A percentile compares a stretch with the other conserved stretches of the same genome.
phyloP scores from a whole-genome alignment of 2,113 vertebrate species.

The Mormoops blainvillei region DNA sequence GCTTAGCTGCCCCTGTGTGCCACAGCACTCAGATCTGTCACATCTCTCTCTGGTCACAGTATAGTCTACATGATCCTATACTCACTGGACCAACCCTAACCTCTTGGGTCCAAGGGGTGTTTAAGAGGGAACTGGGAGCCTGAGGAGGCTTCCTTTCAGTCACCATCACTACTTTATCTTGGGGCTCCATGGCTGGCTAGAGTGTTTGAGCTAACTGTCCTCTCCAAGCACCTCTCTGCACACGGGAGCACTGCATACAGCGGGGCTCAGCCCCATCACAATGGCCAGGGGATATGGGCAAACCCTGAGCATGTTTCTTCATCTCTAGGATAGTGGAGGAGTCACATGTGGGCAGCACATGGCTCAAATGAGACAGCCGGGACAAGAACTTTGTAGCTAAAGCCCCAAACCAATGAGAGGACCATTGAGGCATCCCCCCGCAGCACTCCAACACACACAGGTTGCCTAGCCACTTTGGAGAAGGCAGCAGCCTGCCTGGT shows the following conservation, averaged over 20 bases:
- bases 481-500: neutral
- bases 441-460: neutral
- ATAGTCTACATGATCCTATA: accelerated
- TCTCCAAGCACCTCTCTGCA: neutral
- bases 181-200: no score
- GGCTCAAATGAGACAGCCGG: neutral
- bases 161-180: neutral
- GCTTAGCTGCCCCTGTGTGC: neutral
- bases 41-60: neutral
- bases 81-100: neutral
- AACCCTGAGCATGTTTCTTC: neutral
- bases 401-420: neutral
- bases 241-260: neutral
- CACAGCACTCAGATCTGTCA: neutral
- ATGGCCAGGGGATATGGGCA: neutral
- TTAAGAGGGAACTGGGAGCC: neutral
- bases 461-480: neutral
- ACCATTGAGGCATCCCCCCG: neutral
- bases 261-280: neutral
- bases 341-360: neutral
- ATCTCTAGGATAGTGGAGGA: neutral
- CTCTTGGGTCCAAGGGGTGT: neutral
- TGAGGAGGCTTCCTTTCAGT: neutral
- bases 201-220: neutral
- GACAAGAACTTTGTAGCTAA: neutral